phyloP scores from a whole-genome alignment of 2,113 vertebrate species.

The Lamprotornis superbus region DNA sequence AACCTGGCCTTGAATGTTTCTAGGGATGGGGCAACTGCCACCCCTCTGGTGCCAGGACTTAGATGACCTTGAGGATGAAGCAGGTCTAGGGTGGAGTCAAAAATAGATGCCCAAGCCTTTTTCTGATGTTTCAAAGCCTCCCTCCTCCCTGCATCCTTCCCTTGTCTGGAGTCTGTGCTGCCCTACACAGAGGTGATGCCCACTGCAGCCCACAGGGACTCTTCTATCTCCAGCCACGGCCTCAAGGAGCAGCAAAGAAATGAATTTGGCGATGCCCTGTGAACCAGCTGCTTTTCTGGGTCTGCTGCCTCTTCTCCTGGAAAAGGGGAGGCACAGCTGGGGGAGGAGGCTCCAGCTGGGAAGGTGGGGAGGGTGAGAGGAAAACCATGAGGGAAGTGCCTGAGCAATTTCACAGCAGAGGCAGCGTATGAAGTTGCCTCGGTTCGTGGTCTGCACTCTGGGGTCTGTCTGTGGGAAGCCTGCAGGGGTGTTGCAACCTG shows the following conservation, averaged over 20 bases:
- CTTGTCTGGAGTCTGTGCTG: background rate
- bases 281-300: slow-evolving; percentile 25
- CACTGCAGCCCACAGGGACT: background rate
- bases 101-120: background rate
- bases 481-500: slow-evolving; percentile 63
- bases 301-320: slow-evolving; percentile 25
- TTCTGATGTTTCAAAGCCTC: background rate
- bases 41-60: background rate
- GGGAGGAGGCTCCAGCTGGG: background rate
- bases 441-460: slow-evolving; percentile 52
- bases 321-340: background rate
- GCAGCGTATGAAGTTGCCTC: slow-evolving; percentile 28
- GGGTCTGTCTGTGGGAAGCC: slow-evolving; percentile 68
- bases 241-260: background rate
- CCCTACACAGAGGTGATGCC: background rate
- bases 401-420: slow-evolving; percentile 58
- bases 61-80: background rate
- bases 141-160: background rate
- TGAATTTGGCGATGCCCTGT: background rate
- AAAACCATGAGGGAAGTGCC: slow-evolving; percentile 30
- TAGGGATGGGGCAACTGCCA: background rate
- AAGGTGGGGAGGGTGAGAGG: slow-evolving; percentile 2
- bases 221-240: background rate
- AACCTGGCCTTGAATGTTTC: background rate
- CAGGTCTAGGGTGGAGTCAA: background rate